Base-by-base conservation (phyloP, 2,888 invertebrate genomes). In the Cataglyphis albicans region DNA sequence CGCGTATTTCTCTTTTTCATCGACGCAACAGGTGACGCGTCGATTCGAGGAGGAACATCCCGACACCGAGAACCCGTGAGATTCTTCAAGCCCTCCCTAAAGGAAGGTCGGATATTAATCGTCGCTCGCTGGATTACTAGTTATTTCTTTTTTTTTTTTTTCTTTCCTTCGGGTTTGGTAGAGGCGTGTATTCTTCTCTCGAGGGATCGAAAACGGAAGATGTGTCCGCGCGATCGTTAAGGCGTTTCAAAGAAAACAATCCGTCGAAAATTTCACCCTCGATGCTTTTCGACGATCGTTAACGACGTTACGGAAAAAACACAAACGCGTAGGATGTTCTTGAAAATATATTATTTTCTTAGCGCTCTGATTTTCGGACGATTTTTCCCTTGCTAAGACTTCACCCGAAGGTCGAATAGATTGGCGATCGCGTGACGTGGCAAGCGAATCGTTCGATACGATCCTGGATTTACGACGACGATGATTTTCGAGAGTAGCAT, bases 11-110 rank as follows among this genome's bases (percentile, higher is more conserved):
- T 78, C 72, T 57, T 44, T 41, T 57, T 41, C 57, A 29, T 32
- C 78, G 59, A 44, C 18, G 59, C 44, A 80, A 80, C 78, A 80
- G 59, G 78, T 80, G 78, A 80, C 38, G 73, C 52, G 15, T 55
- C 67, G 48, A 73, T 35, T 10, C 25, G 10, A 10, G 10, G 74
- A 41, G 59, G 3, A 73, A 59, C 32, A 10, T n/a, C 21, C 32
- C 78, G 18, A 12, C 25, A 57, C 21, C 18, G n/a, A 38, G 74
- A 48, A 80, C 12, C 18, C 59, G 9, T 59, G 59, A 80, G 25
- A 72, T 44, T 18, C 59, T 32, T 18, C n/a, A 35, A 35, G 48
- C 18, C 59, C 73, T 25, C 59, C 78, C 78, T 25, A 59, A 72
- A 44, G 57, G 0, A 59, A 9, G 76, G 68, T 68, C 70, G 44